These are phyloP conservation scores for Drosophila fungiperda DNA, from an alignment of 2,888 invertebrate species.

Conservation along the genomic window DNA sequence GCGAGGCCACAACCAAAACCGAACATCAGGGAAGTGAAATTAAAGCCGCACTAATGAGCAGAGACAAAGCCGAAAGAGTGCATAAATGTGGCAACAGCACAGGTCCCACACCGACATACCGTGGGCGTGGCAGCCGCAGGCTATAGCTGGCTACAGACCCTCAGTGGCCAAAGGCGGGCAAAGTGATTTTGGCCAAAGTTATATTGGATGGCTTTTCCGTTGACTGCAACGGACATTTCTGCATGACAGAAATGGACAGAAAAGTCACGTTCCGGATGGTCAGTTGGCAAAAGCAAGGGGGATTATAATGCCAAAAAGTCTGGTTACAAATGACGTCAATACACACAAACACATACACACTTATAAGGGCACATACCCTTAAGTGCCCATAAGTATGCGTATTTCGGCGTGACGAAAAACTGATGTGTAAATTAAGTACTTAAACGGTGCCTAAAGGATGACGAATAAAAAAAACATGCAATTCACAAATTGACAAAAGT, in stretches of 20 bases:
- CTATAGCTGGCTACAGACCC: neutral
- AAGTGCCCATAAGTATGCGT: slow-evolving; percentile 15
- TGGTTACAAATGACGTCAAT: slow-evolving; percentile 46
- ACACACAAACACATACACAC: neutral
- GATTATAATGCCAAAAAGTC: slow-evolving; percentile 52
- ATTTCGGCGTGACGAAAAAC: slow-evolving; percentile 22
- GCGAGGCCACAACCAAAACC: slow-evolving; percentile 28
- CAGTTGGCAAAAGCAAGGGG: slow-evolving; percentile 11
- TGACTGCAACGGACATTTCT: slow-evolving; percentile 29
- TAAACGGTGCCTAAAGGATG: slow-evolving; percentile 23
- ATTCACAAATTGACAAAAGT: slow-evolving; percentile 3
- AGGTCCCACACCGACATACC: neutral
- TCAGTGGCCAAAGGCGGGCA: slow-evolving; percentile 36
- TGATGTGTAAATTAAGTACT: slow-evolving; percentile 47
- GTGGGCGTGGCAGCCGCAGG: slow-evolving; percentile 37
- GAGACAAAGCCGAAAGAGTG: slow-evolving; percentile 71
- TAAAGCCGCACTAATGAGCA: slow-evolving; percentile 81
- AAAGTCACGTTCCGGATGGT: slow-evolving; percentile 69
- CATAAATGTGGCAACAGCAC: slow-evolving; percentile 52
- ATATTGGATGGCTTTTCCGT: slow-evolving; percentile 55
- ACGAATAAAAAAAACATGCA: slow-evolving; percentile 11
- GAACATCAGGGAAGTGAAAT: slow-evolving; percentile 62
- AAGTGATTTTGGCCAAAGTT: slow-evolving; percentile 76
- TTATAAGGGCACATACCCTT: neutral
- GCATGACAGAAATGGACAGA: slow-evolving; percentile 56